phyloP scores from a whole-genome alignment of 2,888 invertebrate species.

The Dendrolimus pini region DNA sequence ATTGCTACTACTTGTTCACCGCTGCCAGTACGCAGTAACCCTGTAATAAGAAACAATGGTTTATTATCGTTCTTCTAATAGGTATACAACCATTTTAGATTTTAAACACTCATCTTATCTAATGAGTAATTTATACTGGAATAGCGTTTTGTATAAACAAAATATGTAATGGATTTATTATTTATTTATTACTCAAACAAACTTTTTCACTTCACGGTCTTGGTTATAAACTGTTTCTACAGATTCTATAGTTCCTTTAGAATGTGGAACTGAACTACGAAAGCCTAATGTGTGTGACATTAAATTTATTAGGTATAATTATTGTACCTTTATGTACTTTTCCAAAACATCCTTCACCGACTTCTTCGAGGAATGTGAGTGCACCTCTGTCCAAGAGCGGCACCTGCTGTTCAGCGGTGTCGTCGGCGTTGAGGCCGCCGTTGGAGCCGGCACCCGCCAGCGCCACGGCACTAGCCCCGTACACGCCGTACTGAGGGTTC shows the following conservation, averaged over 20 bases:
- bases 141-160: too few species aligned
- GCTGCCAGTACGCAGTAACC: conserved; percentile 41
- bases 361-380: conserved; percentile 83
- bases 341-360: conserved; percentile 93
- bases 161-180: too few species aligned
- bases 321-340: conserved; percentile 89
- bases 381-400: conserved; percentile 80
- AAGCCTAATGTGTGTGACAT: too few species aligned
- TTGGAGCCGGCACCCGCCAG: conserved; percentile 23
- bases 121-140: too few species aligned
- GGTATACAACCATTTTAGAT: too few species aligned
- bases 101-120: too few species aligned
- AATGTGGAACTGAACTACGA: too few species aligned
- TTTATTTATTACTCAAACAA: neutral
- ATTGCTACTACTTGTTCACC: conserved; percentile 80
- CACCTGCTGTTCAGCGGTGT: conserved; percentile 60
- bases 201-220: too few species aligned
- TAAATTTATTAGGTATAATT: too few species aligned
- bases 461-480: conserved; percentile 45
- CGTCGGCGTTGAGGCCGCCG: conserved; percentile 29
- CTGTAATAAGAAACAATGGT: conserved; percentile 25
- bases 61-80: too few species aligned
- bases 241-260: too few species aligned
- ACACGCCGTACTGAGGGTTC: conserved; percentile 84
- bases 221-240: too few species aligned